phyloP scores from a whole-genome alignment of 2,113 vertebrate species.

The Vidua chalybeata region DNA sequence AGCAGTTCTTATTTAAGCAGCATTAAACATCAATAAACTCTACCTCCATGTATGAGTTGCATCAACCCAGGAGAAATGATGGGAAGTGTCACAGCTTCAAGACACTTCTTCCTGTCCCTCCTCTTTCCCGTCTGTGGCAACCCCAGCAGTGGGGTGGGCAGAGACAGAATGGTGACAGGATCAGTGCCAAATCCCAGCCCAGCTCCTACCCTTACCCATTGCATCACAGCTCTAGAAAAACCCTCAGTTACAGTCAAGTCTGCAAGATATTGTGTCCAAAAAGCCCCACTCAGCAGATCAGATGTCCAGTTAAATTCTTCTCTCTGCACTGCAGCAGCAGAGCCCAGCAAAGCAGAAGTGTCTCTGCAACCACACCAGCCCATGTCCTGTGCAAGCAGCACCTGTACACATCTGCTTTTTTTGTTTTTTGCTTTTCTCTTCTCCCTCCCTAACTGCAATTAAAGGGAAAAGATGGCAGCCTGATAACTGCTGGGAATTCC shows the following conservation, averaged over 20 bases:
- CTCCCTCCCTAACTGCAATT: not conserved
- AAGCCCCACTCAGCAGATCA: not conserved
- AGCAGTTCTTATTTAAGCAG: not conserved
- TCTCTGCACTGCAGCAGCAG: not conserved
- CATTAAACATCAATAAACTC: not conserved
- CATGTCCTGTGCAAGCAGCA: not conserved
- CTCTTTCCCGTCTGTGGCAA: not conserved
- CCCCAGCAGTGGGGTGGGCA: not conserved
- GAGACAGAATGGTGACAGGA: fast-evolving
- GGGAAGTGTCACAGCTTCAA: not conserved
- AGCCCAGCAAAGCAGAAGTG: not conserved
- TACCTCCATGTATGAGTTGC: not conserved
- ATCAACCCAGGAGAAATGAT: not conserved
- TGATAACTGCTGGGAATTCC: not conserved
- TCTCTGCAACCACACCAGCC: not conserved
- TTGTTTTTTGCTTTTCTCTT: not conserved
- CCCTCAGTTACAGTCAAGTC: not conserved
- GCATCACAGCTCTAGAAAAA: not conserved
- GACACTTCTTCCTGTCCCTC: not conserved
- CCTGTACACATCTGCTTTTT: not conserved
- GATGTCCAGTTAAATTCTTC: not conserved
- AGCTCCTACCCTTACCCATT: not conserved
- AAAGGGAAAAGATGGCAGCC: not conserved
- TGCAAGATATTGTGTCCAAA: not conserved
- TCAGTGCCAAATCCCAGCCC: not conserved